Percentiles rank a stretch among this genome's conserved stretches.
Evolutionary conservation across 2,888 invertebrate species (phyloP).

Genomic region (Lithophane socia): DNA sequence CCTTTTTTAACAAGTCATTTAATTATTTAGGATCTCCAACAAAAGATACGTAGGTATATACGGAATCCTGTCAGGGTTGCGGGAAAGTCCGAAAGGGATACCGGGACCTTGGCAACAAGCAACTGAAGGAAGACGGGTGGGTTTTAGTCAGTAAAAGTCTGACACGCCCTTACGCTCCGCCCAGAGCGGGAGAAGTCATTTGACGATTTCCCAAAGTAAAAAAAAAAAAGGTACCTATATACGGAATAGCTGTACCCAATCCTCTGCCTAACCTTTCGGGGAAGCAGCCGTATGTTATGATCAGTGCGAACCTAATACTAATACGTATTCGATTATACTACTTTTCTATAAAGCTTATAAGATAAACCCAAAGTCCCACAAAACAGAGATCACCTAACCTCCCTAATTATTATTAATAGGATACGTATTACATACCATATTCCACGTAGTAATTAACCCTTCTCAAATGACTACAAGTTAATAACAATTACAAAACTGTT

Average conservation of each 20-base stretch:
- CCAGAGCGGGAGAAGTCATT: too few relatives aligned
- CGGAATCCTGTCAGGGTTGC: too few relatives aligned
- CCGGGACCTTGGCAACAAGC: too few relatives aligned
- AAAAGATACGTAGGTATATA: not conserved
- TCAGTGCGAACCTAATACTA: not conserved
- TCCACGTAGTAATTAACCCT: constrained; percentile 35
- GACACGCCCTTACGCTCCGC: too few relatives aligned
- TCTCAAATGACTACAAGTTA: constrained; percentile 46
- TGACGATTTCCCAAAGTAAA: too few relatives aligned
- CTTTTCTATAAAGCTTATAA: not conserved
- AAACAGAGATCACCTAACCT: not conserved
- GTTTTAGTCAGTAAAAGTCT: too few relatives aligned
- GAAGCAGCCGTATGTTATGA: not conserved
- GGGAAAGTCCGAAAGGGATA: too few relatives aligned
- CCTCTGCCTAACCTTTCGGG: not conserved
- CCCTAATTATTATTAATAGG: constrained; percentile 5
- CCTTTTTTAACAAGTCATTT: not conserved
- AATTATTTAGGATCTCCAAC: not conserved
- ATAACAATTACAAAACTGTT: constrained; percentile 54
- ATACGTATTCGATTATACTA: not conserved
- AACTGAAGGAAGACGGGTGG: too few relatives aligned
- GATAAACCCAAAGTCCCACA: not conserved
- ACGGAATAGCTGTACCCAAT: too few relatives aligned
- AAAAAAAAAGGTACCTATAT: too few relatives aligned
- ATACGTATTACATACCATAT: constrained; percentile 1